These are phyloP conservation scores for Hydropsyche betteni DNA, from an alignment of 2,888 invertebrate genomes.

Conservation along the genomic window DNA sequence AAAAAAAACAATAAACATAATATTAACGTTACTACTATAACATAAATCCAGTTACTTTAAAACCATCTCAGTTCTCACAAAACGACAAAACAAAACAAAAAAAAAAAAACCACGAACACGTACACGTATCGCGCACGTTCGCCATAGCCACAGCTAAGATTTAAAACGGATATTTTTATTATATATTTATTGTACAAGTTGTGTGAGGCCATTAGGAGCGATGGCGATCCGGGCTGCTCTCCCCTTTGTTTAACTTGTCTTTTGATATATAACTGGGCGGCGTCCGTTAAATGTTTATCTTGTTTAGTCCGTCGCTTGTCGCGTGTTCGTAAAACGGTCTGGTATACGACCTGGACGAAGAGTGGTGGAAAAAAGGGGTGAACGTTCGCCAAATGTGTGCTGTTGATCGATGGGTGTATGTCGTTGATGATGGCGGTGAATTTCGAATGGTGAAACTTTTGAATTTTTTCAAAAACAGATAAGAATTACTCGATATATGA, in stretches of 20 bases:
- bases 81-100: not conserved
- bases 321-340: not conserved
- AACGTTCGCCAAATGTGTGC: too few relatives aligned
- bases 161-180: conserved; percentile 37
- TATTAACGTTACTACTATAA: too few relatives aligned
- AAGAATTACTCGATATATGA: too few relatives aligned
- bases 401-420: too few relatives aligned
- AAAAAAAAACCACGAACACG: conserved; percentile 22
- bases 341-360: too few relatives aligned
- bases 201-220: not conserved
- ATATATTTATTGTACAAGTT: conserved; percentile 15
- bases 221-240: conserved; percentile 14
- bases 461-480: too few relatives aligned
- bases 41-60: too few relatives aligned
- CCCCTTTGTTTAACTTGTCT: conserved; percentile 26
- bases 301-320: conserved; percentile 9
- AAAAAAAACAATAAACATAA: too few relatives aligned
- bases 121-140: conserved; percentile 28
- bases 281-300: conserved; percentile 14
- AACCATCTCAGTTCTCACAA: not conserved
- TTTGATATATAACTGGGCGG: conserved; percentile 23
- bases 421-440: too few relatives aligned
- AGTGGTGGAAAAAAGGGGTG: too few relatives aligned
- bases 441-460: too few relatives aligned
- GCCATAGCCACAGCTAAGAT: conserved; percentile 19